Conservation (phyloP, 1,140 invertebrate species). For the Drosophila tani region DNA sequence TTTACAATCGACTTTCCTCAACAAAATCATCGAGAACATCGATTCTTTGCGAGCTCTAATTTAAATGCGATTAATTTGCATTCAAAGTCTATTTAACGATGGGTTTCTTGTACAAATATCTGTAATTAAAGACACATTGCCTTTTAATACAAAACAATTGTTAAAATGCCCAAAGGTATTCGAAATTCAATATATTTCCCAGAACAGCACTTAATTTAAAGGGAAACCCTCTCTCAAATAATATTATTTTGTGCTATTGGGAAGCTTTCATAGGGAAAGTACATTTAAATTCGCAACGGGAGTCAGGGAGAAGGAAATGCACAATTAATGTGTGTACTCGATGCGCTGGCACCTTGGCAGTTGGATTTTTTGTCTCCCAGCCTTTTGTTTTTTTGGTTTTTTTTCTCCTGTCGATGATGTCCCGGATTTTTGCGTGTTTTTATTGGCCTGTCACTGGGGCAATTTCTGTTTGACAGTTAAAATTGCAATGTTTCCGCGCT, state of each 20-base stretch:
- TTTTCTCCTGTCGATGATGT: conserved; percentile 2
- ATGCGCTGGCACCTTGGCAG: conserved; percentile 12
- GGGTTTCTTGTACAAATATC: no score
- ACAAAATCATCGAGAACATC: no score
- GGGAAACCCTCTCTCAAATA: background rate
- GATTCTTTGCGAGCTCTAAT: no score
- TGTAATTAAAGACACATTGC: no score
- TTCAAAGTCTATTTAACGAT: no score
- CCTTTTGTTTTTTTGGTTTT: background rate
- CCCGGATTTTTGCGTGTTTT: conserved; percentile 41
- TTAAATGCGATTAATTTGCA: no score
- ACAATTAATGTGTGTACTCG: conserved; percentile 4
- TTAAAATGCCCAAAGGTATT: no score
- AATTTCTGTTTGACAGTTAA: conserved; percentile 66
- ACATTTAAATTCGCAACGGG: background rate
- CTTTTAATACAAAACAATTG: no score
- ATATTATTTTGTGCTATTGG: background rate
- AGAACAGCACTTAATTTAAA: no score
- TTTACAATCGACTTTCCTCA: no score
- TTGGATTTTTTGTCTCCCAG: conserved; percentile 1
- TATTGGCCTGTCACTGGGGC: conserved; percentile 45
- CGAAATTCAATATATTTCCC: no score
- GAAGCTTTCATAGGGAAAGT: background rate
- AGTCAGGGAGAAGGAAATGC: no score
- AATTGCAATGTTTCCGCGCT: conserved; percentile 52